Percentiles rank a stretch among this genome's conserved stretches.
Evolutionary conservation across 2,888 invertebrate species (phyloP).

Genomic region (Stictocephala bisonia): DNA sequence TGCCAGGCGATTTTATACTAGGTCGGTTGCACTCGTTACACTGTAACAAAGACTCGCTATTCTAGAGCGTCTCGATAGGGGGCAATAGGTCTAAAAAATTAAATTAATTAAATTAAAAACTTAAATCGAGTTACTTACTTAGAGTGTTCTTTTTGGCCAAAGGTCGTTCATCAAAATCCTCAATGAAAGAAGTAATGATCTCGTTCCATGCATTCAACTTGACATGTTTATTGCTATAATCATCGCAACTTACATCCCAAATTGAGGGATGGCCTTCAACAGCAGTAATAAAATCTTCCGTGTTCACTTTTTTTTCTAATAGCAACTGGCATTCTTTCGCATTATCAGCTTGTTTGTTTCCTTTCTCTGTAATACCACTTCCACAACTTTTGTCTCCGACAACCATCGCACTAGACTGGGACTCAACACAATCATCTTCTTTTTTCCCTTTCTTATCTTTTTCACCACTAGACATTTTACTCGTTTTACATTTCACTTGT

Average conservation of each 20-base stretch:
- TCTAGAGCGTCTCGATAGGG: too few species aligned
- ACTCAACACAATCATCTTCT: too few species aligned
- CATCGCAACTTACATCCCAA: slow-evolving; percentile 32
- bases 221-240: slow-evolving; percentile 34
- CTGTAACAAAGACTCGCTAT: too few species aligned
- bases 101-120: neutral
- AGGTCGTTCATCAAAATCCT: slow-evolving; percentile 38
- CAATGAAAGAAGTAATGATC: slow-evolving; percentile 34
- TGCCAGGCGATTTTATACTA: too few species aligned
- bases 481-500: too few species aligned
- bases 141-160: slow-evolving; percentile 30
- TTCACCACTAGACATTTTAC: too few species aligned
- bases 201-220: slow-evolving; percentile 33
- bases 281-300: slow-evolving; percentile 34
- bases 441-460: too few species aligned
- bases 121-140: slow-evolving; percentile 28
- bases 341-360: slow-evolving; percentile 33
- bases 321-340: slow-evolving; percentile 31
- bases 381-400: slow-evolving; percentile 28
- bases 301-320: slow-evolving; percentile 21
- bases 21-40: too few species aligned
- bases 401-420: slow-evolving; percentile 30
- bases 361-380: slow-evolving; percentile 20
- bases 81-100: too few species aligned
- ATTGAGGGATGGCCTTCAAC: slow-evolving; percentile 32